Evolutionary conservation across 2,797 vertebrate species (phyloP).

Genomic region (Danio jaintianensis): DNA sequence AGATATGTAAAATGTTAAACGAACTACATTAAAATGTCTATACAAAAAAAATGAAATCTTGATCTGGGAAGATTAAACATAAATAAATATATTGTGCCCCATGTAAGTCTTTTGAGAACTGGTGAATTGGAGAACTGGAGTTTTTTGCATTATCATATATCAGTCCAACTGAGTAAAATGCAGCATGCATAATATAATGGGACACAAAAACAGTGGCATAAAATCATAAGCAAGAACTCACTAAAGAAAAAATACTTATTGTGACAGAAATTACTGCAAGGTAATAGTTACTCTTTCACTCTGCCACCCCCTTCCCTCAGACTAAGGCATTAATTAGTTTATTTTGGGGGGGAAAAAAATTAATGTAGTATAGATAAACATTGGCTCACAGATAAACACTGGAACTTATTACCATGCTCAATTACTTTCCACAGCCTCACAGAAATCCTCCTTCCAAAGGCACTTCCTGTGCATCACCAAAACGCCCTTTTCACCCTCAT

Average conservation of each 20-base stretch:
- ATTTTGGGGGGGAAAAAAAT: constrained; percentile 68
- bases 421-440: constrained; percentile 73
- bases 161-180: neutral
- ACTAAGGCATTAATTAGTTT: constrained; percentile 79
- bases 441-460: constrained; percentile 22
- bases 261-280: neutral
- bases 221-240: neutral
- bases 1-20: no score
- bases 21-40: no score
- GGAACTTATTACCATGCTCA: constrained; percentile 83
- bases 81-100: neutral
- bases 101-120: neutral
- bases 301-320: constrained; percentile 69
- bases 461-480: constrained; percentile 1
- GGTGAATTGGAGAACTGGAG: no score
- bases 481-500: neutral
- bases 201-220: neutral
- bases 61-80: no score
- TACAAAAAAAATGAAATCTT: neutral
- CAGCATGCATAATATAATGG: neutral
- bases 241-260: neutral
- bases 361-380: constrained; percentile 84
- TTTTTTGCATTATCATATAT: neutral
- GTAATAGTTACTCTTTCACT: neutral
- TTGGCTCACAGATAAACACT: constrained; percentile 80